These are phyloP conservation scores for Archegozetes longisetosus DNA, from an alignment of 1,140 invertebrate species.

Conservation along the genomic window DNA sequence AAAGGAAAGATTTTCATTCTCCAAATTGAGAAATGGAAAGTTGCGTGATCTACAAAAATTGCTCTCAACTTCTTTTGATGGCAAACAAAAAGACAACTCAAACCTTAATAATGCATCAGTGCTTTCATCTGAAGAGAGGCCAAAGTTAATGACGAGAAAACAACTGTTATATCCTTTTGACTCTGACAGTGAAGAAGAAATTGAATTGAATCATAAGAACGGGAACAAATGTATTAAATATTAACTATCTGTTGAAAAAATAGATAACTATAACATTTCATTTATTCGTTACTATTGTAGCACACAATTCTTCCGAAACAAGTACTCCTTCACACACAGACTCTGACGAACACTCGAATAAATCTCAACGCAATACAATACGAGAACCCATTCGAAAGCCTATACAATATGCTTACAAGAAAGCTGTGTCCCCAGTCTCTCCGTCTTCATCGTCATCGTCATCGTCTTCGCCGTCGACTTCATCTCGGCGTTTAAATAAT, in stretches of 20 bases:
- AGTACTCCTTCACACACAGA: slow-evolving; percentile 1
- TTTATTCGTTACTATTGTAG: background rate
- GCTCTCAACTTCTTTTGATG: background rate
- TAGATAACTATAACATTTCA: background rate
- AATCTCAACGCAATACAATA: background rate
- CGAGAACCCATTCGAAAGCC: background rate
- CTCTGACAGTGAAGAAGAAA: slow-evolving; percentile 69
- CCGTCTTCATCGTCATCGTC: background rate
- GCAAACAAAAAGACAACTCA: background rate
- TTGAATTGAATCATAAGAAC: background rate
- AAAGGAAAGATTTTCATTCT: background rate
- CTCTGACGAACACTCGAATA: background rate
- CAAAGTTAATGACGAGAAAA: slow-evolving; percentile 57
- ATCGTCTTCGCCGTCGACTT: background rate
- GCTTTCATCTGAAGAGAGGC: background rate
- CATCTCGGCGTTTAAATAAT: background rate
- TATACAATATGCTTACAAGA: background rate
- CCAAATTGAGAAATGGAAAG: background rate
- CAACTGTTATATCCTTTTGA: slow-evolving; percentile 78
- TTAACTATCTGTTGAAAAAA: background rate
- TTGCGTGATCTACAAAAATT: slow-evolving; percentile 5
- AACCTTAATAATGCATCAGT: background rate
- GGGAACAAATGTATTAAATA: slow-evolving; percentile 3
- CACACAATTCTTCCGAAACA: background rate
- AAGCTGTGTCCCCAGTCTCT: background rate